These are phyloP conservation scores for Megathymus violae DNA, from an alignment of 1,140 invertebrate genomes.

Conservation along the genomic window DNA sequence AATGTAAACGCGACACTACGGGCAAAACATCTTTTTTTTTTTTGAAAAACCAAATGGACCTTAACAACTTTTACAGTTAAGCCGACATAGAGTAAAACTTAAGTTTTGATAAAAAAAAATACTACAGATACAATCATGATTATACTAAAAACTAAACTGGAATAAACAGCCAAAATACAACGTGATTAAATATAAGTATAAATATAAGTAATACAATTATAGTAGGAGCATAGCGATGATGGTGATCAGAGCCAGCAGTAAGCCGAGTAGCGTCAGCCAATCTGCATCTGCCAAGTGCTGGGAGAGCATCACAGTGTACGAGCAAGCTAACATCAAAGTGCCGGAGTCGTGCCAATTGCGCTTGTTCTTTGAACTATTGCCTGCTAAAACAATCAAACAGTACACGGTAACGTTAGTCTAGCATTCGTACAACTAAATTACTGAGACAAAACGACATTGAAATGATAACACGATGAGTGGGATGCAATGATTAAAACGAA, in stretches of 20 bases:
- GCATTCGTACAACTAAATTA: conserved; percentile 37
- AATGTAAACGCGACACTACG: no score
- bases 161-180: no score
- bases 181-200: no score
- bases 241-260: conserved; percentile 88
- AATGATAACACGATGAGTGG: conserved; percentile 57
- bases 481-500: conserved; percentile 79
- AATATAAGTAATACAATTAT: conserved; percentile 52
- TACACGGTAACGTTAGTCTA: conserved; percentile 48
- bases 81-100: no score
- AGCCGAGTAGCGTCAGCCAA: conserved; percentile 87
- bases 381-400: conserved; percentile 61
- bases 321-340: conserved; percentile 86
- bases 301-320: conserved; percentile 86
- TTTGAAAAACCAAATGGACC: no score
- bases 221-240: conserved; percentile 86
- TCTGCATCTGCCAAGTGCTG: conserved; percentile 86
- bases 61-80: no score
- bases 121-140: no score
- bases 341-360: conserved; percentile 84
- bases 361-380: conserved; percentile 76
- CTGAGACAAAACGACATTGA: conserved; percentile 39
- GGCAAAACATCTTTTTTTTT: no score
- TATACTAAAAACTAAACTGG: no score
- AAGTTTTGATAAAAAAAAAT: no score